A percentile compares a stretch with the other conserved stretches of the same genome.
Conservation (phyloP, 2,113 vertebrate species). For the Lontra canadensis region DNA sequence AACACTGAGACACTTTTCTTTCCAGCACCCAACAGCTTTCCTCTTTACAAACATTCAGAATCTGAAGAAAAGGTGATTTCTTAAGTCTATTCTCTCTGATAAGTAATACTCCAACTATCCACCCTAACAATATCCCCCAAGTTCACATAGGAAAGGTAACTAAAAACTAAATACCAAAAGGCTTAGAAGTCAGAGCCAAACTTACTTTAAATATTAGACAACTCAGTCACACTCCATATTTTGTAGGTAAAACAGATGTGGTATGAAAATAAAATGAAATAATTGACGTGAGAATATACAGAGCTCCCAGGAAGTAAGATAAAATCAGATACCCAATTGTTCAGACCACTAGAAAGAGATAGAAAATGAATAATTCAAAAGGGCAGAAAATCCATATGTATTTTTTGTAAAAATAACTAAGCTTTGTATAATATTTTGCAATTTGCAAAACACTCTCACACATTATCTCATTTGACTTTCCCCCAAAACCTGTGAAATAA, state of each 20-base stretch:
- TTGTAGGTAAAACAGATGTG: background rate
- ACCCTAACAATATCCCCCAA: background rate
- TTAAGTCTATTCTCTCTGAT: background rate
- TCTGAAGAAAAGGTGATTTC: background rate
- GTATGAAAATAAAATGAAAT: constrained; percentile 37
- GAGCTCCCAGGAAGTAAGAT: constrained; percentile 47
- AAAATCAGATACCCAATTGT: constrained; percentile 64
- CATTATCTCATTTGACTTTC: constrained; percentile 45
- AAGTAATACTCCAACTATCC: background rate
- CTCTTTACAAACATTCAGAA: background rate
- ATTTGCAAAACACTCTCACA: constrained; percentile 57
- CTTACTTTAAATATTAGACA: constrained; percentile 50
- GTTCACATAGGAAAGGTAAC: background rate
- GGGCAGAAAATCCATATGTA: constrained; percentile 61
- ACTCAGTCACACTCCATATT: background rate
- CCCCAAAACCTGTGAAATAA: background rate
- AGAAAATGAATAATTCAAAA: constrained; percentile 72
- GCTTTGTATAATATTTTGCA: constrained; percentile 51
- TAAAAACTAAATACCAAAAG: constrained; percentile 14
- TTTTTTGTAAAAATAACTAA: constrained; percentile 63
- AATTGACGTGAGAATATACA: background rate
- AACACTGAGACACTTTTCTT: background rate
- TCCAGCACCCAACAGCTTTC: background rate
- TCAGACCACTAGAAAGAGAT: constrained; percentile 41
- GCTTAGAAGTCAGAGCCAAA: background rate